These are phyloP conservation scores for Zelleria hepariella DNA, from an alignment of 2,888 invertebrate species.

Conservation along the genomic window DNA sequence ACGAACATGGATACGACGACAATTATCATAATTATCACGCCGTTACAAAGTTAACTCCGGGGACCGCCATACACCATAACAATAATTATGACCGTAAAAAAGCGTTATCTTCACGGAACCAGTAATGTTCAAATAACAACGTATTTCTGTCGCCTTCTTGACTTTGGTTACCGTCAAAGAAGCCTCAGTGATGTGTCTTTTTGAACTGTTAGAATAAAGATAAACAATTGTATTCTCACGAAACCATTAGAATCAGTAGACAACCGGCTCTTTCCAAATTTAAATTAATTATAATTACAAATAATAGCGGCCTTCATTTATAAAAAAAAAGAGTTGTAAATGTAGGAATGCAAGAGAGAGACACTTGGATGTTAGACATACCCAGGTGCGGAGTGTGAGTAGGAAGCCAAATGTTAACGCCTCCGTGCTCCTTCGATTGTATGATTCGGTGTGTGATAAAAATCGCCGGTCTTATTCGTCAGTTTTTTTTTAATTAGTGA, in stretches of 20 bases:
- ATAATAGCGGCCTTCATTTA: slow-evolving; percentile 58
- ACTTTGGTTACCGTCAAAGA: slow-evolving; percentile 36
- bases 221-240: slow-evolving; percentile 60
- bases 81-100: slow-evolving; percentile 62
- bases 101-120: slow-evolving; percentile 53
- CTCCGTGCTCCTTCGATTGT: slow-evolving; percentile 58
- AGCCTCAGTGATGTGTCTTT: slow-evolving; percentile 10
- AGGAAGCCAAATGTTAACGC: slow-evolving; percentile 53
- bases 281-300: slow-evolving; percentile 67
- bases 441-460: slow-evolving; percentile 68
- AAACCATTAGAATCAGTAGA: slow-evolving; percentile 39
- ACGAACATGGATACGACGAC: slow-evolving; percentile 28
- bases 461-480: slow-evolving; percentile 71
- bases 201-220: slow-evolving; percentile 24
- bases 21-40: slow-evolving; percentile 62
- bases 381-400: slow-evolving; percentile 28
- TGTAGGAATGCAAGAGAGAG: slow-evolving; percentile 36
- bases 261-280: slow-evolving; percentile 39
- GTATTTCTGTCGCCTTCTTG: slow-evolving; percentile 43
- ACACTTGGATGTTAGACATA: slow-evolving; percentile 22
- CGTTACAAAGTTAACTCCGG: slow-evolving; percentile 38
- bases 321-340: slow-evolving; percentile 51
- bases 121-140: slow-evolving; percentile 62
- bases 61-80: slow-evolving; percentile 44
- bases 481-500: slow-evolving; percentile 68